Percentiles rank a stretch among this genome's conserved stretches.
Conservation (phyloP, 2,888 invertebrate genomes). For the Gordius sp. region DNA sequence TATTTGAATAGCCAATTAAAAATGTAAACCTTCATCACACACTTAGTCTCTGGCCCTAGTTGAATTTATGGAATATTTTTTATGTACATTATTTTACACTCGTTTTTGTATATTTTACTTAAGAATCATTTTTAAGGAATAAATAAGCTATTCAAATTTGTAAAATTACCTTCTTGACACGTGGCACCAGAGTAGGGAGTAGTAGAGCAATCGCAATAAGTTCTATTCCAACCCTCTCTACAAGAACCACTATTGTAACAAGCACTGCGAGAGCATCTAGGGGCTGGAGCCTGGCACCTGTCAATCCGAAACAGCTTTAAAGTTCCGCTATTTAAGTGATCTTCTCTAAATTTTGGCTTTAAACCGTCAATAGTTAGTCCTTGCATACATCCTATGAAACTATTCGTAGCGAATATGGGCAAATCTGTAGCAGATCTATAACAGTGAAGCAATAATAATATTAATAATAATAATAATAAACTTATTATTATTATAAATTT, state of each 20-base stretch:
- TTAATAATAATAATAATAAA: no score
- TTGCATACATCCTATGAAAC: constrained; percentile 11
- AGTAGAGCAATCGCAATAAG: constrained; percentile 26
- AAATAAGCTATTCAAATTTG: no score
- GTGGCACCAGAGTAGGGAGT: constrained; percentile 24
- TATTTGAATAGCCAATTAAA: no score
- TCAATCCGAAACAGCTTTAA: background rate
- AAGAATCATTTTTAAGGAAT: no score
- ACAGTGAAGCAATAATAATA: no score
- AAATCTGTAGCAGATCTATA: no score
- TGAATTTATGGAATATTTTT: no score
- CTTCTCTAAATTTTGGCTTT: background rate
- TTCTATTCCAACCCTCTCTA: constrained; percentile 21
- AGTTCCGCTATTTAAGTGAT: background rate
- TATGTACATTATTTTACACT: no score
- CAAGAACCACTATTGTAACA: constrained; percentile 13
- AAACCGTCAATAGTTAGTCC: background rate
- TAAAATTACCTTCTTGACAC: constrained; percentile 24
- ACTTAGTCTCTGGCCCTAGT: no score
- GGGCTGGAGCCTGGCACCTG: background rate
- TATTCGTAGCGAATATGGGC: background rate
- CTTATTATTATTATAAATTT: no score
- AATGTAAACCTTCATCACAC: no score
- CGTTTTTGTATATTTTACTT: no score
- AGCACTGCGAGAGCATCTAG: background rate